Evolutionary conservation across 2,888 invertebrate genomes (phyloP).

Genomic region (Hermaeophaga mercurialis): DNA sequence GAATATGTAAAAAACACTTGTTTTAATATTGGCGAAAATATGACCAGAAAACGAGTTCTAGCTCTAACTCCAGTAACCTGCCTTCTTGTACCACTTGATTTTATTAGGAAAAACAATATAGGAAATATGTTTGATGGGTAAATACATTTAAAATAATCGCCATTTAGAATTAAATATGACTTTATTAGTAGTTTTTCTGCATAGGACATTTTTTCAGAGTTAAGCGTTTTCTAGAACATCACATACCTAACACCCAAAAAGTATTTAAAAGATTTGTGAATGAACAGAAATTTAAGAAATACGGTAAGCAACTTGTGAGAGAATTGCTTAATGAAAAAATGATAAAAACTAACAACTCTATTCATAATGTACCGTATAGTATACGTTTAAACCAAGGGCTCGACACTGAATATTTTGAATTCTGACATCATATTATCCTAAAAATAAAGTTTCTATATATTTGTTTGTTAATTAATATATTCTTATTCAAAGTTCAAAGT

Average conservation of each 20-base stretch:
- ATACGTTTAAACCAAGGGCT: constrained; percentile 63
- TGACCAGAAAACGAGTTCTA: constrained; percentile 68
- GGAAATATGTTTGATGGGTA: constrained; percentile 66
- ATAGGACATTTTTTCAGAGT: constrained; percentile 58
- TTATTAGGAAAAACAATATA: constrained; percentile 69
- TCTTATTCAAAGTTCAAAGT: no score
- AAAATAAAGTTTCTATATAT: no score
- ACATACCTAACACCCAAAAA: constrained; percentile 64
- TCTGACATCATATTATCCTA: background rate
- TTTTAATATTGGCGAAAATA: constrained; percentile 73
- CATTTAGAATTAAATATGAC: no score
- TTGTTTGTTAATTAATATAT: no score
- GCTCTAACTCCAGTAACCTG: constrained; percentile 69
- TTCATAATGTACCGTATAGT: constrained; percentile 69
- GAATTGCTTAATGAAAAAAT: constrained; percentile 60
- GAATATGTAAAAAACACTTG: constrained; percentile 65
- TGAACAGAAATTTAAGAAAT: constrained; percentile 64
- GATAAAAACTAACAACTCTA: constrained; percentile 62
- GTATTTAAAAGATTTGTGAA: constrained; percentile 63
- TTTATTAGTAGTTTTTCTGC: no score
- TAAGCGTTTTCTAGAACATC: constrained; percentile 63
- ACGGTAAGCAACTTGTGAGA: constrained; percentile 60
- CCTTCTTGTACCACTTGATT: constrained; percentile 71
- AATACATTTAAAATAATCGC: background rate
- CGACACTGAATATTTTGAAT: constrained; percentile 26